Conservation (phyloP, 53 echinoderm and acorn worm genomes). For the Stichopus horrens region DNA sequence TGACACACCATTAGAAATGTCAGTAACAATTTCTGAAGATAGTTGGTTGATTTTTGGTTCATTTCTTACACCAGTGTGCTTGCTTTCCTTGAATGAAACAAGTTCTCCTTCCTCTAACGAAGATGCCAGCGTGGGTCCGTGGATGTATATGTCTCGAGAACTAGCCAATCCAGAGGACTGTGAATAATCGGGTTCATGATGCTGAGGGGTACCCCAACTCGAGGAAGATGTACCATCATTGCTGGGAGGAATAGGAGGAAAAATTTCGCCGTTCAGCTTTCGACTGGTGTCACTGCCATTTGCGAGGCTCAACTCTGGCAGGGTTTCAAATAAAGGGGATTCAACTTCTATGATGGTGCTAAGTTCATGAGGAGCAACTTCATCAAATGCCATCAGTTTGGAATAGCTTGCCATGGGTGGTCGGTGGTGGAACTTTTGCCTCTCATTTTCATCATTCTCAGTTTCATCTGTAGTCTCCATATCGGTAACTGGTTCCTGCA, state of each 20-base stretch:
- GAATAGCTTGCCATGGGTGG: slow-evolving; percentile 65
- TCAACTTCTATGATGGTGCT: slow-evolving; percentile 91
- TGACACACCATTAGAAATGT: neutral
- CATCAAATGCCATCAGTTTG: slow-evolving; percentile 50
- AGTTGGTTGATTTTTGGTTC: neutral
- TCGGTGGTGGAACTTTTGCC: slow-evolving; percentile 33
- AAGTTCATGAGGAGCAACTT: slow-evolving; percentile 78
- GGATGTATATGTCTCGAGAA: slow-evolving; percentile 26
- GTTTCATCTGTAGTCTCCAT: neutral
- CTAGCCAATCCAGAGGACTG: neutral
- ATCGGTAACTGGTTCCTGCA: neutral
- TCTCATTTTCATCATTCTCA: neutral
- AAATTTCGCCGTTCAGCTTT: neutral
- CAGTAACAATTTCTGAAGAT: neutral
- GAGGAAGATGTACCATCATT: neutral
- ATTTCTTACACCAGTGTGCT: neutral
- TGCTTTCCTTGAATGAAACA: neutral
- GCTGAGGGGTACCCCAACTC: slow-evolving; percentile 30
- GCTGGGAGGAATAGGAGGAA: neutral
- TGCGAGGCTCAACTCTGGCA: neutral
- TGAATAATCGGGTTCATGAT: slow-evolving; percentile 1
- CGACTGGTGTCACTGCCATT: neutral
- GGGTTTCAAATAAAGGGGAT: slow-evolving; percentile 50
- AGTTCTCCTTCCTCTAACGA: neutral
- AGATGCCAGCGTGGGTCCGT: slow-evolving; percentile 5